These are phyloP conservation scores for Corydoras maculifer DNA, from an alignment of 2,113 vertebrate genomes.

Conservation along the genomic window DNA sequence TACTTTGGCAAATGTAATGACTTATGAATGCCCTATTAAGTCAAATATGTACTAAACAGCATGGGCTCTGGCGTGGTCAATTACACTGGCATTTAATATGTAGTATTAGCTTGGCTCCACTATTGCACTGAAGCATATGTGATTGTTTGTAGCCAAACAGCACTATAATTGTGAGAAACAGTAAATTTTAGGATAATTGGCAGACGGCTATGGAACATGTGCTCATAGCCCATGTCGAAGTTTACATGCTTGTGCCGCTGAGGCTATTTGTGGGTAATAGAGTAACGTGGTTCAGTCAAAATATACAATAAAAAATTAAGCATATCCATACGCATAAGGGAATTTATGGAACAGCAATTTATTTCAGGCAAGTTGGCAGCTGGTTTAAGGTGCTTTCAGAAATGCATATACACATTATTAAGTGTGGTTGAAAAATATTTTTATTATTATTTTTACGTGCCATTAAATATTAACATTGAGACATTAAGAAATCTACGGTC, in stretches of 20 bases:
- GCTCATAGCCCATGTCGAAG: constrained; percentile 51
- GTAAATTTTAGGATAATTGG: constrained; percentile 73
- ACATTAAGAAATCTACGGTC: too few species aligned
- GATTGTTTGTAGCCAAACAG: constrained; percentile 80
- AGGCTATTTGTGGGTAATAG: constrained; percentile 35
- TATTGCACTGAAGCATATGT: constrained; percentile 85
- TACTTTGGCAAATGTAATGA: constrained; percentile 79
- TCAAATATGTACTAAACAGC: constrained; percentile 77
- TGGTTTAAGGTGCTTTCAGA: not conserved
- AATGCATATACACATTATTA: too few species aligned
- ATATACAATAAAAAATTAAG: constrained; percentile 6
- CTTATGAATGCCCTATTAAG: constrained; percentile 76
- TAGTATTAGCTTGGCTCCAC: constrained; percentile 91
- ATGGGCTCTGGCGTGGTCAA: constrained; percentile 73
- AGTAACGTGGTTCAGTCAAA: constrained; percentile 7
- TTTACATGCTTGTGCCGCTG: constrained; percentile 43
- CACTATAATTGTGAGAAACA: constrained; percentile 83
- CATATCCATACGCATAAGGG: not conserved
- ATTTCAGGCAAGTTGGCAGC: constrained; percentile 1
- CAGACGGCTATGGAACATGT: constrained; percentile 64
- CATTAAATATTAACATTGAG: too few species aligned
- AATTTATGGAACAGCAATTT: not conserved
- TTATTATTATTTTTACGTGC: too few species aligned
- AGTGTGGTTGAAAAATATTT: too few species aligned
- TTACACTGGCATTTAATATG: constrained; percentile 81